Conservation (phyloP, 2,113 vertebrate genomes). For the Bufo gargarizans region DNA sequence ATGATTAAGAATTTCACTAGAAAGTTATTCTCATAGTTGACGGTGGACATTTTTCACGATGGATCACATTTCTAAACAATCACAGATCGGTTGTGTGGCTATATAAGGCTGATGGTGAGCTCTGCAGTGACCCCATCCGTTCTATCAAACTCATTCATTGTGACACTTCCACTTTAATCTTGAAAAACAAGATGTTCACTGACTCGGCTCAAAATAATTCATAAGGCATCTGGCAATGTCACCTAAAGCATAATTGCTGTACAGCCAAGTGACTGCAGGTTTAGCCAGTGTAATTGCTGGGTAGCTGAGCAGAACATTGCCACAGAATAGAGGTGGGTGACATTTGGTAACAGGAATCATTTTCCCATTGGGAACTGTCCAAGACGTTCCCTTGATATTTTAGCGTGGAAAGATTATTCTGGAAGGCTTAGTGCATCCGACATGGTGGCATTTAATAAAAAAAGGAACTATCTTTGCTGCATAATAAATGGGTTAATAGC, state of each 20-base stretch:
- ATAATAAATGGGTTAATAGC: too few species aligned
- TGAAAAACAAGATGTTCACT: not conserved
- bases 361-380: not conserved
- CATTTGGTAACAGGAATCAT: not conserved
- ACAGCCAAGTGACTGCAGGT: not conserved
- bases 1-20: slow-evolving; percentile 47
- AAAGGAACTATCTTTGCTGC: too few species aligned
- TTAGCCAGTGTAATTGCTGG: not conserved
- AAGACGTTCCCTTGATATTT: not conserved
- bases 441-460: not conserved
- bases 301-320: not conserved
- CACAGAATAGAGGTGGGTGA: not conserved
- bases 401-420: not conserved
- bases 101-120: slow-evolving; percentile 20
- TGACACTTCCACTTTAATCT: slow-evolving; percentile 8
- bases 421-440: not conserved
- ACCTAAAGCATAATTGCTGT: not conserved
- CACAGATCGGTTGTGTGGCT: slow-evolving; percentile 17
- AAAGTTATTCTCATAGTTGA: slow-evolving; percentile 46
- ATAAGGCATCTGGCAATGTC: not conserved
- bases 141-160: not conserved
- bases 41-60: slow-evolving; percentile 24
- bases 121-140: slow-evolving; percentile 1
- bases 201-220: slow-evolving; percentile 10
- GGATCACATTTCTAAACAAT: slow-evolving; percentile 38